Base-by-base conservation (phyloP, 1,140 invertebrate species). In the Oryctes rhinoceros region DNA sequence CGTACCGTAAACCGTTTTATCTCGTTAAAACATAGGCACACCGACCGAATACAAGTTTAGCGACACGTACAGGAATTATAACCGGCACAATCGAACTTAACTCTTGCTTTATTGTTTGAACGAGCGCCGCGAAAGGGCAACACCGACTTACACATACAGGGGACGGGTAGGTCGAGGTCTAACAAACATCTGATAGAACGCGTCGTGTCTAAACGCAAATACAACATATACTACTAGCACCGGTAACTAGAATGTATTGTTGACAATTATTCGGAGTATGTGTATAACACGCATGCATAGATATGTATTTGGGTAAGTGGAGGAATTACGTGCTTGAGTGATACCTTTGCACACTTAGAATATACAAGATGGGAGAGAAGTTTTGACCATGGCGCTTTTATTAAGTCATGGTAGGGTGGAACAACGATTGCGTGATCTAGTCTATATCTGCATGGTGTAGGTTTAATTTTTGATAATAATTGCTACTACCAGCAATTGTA, bases 231-330 rank as follows among this genome's bases (percentile, higher is more conserved):
- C 39, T 44, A 44, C 39, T 44, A 44, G 53, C 53, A 59, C 53
- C 53, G 65, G 65, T 71, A 71, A 71, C 65, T 71, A 71, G 11
- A 59, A 24, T 24, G 20, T 71, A 71, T 37, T 71, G 65, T 59
- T 59, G 53, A 59, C 53, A 71, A 62, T 20, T 62, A n/a, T 18
- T 62, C 5, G 53, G 53, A 4, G 20, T 15, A 20, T 18, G 20
- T 62, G 53, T 62, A 62, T 62, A 62, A 13, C 35, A 71, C 4
- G 13, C 65, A 37, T 71, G 53, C 65, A 37, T 30, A 71, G 65
- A 35, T 71, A 71, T 71, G 65, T 71, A 71, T 71, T 71, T 71
- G 65, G 65, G 65, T 71, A 71, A 71, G 65, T 71, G 65, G 65
- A 71, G 65, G 65, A 71, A 71, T 59, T 35, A 71, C 65, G 65